Evolutionary conservation across 1,140 invertebrate genomes (phyloP), one percentile per base, ranked within the genome.

Genomic region (Panagrolaimus sp.): DNA sequence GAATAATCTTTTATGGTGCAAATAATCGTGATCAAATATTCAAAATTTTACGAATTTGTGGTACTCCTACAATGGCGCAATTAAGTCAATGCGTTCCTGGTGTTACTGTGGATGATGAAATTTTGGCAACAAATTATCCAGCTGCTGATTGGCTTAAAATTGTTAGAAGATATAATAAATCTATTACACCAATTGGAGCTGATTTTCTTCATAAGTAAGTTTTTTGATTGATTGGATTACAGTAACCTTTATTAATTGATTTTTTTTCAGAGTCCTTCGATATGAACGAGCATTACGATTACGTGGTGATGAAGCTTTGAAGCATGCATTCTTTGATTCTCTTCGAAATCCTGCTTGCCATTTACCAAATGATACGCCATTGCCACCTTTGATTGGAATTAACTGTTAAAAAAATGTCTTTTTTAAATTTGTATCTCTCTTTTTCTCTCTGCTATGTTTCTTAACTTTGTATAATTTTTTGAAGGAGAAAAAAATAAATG

Each of bases 1-100:
- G 92, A 78, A 94, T 95, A 46, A 92, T 98, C 81, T 98, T 98
- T 85, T 94, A 95, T 47, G 95, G 95, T 43, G 96, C 96, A 38
- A 46, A 73, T 45, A 72, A 72, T 47, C 43, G 44, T 38, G 71
- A 72, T 45, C 71, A 72, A 43, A 63, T 72, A 15, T 26, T 44
- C n/a, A 72, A 72, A 28, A 72, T 72, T 55, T 64, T 72, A 14
- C 15, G 63, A 65, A 72, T 72, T n/a, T 46, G 70, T 26, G 71
- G 71, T 10, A 72, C 71, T n/a, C 71, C 71, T 21, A 73, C 47
- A n/a, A 32, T 65, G 9, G 71, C 47, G 15, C 71, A 72, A 14
- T 32, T 72, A 15, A 17, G 43, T 6, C 52, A 72, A 65, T 72
- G 71, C 26, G 58, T 72, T 44, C 71, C 71, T 24, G 70, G 71